Evolutionary conservation across 2,113 vertebrate species (phyloP).

Genomic region (Clupea harengus): DNA sequence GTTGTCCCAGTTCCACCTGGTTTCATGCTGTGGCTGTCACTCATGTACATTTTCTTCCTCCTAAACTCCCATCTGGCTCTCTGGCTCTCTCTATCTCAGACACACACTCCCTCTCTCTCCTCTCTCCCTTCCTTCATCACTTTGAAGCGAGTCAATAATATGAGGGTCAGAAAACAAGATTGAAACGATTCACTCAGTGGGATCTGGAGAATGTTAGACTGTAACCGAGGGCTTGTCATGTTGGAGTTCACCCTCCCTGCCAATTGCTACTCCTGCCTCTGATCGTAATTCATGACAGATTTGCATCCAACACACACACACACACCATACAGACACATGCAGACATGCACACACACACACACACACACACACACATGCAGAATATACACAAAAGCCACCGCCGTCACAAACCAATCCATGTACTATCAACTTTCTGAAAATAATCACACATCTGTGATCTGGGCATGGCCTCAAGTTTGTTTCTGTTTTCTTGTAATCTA

Average conservation of each 20-base stretch:
- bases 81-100: constrained; percentile 33
- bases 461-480: not conserved
- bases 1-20: not conserved
- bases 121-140: constrained; percentile 59
- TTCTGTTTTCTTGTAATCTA: not conserved
- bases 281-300: constrained; percentile 60
- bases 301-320: constrained; percentile 24
- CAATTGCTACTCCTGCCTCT: constrained; percentile 53
- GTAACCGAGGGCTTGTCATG: constrained; percentile 61
- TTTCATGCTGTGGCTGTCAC: not conserved
- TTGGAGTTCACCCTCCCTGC: constrained; percentile 63
- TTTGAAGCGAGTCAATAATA: constrained; percentile 62
- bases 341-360: constrained; percentile 8
- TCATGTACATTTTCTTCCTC: constrained; percentile 24
- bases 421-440: constrained; percentile 10
- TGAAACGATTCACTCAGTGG: constrained; percentile 53
- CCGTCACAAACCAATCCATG: constrained; percentile 6
- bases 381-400: constrained; percentile 6
- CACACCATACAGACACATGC: not conserved
- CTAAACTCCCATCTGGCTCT: not conserved
- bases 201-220: constrained; percentile 70
- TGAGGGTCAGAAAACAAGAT: constrained; percentile 62
- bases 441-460: constrained; percentile 8
- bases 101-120: constrained; percentile 19
- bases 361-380: constrained; percentile 28